These are phyloP conservation scores for Acrocyrtus sp. DNA, from an alignment of 2,888 invertebrate genomes.

Conservation along the genomic window DNA sequence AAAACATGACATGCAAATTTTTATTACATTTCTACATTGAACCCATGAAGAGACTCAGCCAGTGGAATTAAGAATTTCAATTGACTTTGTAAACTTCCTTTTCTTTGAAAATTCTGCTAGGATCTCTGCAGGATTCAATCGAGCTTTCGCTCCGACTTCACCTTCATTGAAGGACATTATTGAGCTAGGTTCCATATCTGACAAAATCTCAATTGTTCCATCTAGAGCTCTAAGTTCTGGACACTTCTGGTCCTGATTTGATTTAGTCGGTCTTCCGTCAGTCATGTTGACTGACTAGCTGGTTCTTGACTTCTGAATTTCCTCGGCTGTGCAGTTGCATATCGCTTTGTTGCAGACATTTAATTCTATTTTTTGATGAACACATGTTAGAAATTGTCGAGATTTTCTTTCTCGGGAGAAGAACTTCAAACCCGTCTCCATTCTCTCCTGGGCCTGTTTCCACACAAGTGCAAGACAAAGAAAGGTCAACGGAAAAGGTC, in stretches of 20 bases:
- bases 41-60: background rate
- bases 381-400: no score
- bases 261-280: background rate
- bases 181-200: no score
- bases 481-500: background rate
- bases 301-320: background rate
- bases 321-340: no score
- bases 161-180: no score
- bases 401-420: background rate
- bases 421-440: slow-evolving; percentile 2
- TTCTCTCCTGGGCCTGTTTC: slow-evolving; percentile 2
- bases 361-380: no score
- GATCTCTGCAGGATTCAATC: no score
- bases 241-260: background rate
- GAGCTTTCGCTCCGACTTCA: no score
- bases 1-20: no score
- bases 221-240: no score
- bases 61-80: background rate
- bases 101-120: no score
- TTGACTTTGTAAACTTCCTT: background rate
- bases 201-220: no score
- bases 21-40: slow-evolving; percentile 1
- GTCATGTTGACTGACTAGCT: background rate
- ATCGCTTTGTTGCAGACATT: no score
- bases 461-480: background rate